phyloP scores from a whole-genome alignment of 2,888 invertebrate genomes.

The Stenotaenia linearis region DNA sequence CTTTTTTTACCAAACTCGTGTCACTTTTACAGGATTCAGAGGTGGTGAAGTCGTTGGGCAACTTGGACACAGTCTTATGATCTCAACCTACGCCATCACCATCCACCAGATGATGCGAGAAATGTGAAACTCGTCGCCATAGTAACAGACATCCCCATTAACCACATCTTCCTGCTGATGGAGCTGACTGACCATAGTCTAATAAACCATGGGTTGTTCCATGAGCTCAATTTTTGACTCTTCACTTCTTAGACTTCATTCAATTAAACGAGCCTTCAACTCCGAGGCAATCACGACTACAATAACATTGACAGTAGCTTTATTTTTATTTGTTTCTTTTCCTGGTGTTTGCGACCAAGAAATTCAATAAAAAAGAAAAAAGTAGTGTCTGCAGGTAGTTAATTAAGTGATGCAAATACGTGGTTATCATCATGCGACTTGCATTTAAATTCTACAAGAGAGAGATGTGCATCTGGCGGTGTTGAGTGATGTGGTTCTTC shows the following conservation, averaged over 20 bases:
- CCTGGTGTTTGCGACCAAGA: not conserved
- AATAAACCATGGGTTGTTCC: not conserved
- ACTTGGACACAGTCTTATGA: slow-evolving; percentile 31
- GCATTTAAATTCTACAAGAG: not conserved
- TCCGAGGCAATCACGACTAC: slow-evolving; percentile 1
- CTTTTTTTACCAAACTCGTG: not conserved
- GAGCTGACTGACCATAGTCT: not conserved
- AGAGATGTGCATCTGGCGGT: not conserved
- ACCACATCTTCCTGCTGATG: not conserved
- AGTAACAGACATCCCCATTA: not conserved
- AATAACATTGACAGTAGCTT: not conserved
- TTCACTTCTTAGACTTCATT: not conserved
- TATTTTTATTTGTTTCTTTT: not conserved
- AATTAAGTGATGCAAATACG: not conserved
- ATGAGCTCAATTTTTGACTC: slow-evolving; percentile 1
- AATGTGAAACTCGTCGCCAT: not conserved
- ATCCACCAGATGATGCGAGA: slow-evolving; percentile 6
- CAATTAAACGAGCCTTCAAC: not conserved
- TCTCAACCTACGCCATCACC: not conserved
- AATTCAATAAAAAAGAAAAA: not conserved
- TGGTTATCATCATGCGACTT: not conserved
- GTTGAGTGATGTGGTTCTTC: not conserved
- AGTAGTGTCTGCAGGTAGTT: not conserved
- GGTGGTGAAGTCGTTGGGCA: slow-evolving; percentile 29
- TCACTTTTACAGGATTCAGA: slow-evolving; percentile 5